Evolutionary conservation across 2,888 invertebrate genomes (phyloP), one percentile per base, ranked within the genome.

Genomic region (Andrena bucephala): DNA sequence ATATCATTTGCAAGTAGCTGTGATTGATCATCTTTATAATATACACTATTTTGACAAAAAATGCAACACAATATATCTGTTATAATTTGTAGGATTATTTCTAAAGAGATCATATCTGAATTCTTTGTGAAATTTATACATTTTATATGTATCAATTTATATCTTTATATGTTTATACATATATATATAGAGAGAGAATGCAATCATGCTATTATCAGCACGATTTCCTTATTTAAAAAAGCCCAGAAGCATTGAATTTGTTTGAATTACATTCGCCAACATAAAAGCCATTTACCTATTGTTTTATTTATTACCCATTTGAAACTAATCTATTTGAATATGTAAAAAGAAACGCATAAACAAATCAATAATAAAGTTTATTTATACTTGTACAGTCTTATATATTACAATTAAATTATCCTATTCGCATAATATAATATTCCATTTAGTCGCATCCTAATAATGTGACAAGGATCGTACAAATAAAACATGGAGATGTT

Each of bases 21-120:
- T 79, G 84, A 81, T 86, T 78, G 77, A 86, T 77, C 67, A 73
- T 75, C 33, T 69, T 54, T 76, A 73, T 67, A 71, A 52, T 60
- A 60, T 62, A 66, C 36, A 36, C 57, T 60, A 31, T 69, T 54
- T 79, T 66, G 31, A 70, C 20, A 71, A 77, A 68, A 42, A 66
- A 50, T 62, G 20, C 29, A 52, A 36, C 63, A 36, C 42, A 75
- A 75, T 65, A 42, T 42, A 63, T 80, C n/a, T 71, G 59, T 76
- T 71, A 54, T 50, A 69, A 65, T 66, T 69, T 13, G n/a, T 68
- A 60, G 20, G 71, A 59, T 16, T 65, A 59, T 67, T 36, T 27
- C 13, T n/a, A 29, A 59, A 62, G 16, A 75, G 57, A 67, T 75
- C 42, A 4, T 42, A 42, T 42, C 42, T 16, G 42, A 42, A 20